phyloP scores from a whole-genome alignment of 35 echinoderm and acorn worm genomes.

The Lytechinus variegatus region DNA sequence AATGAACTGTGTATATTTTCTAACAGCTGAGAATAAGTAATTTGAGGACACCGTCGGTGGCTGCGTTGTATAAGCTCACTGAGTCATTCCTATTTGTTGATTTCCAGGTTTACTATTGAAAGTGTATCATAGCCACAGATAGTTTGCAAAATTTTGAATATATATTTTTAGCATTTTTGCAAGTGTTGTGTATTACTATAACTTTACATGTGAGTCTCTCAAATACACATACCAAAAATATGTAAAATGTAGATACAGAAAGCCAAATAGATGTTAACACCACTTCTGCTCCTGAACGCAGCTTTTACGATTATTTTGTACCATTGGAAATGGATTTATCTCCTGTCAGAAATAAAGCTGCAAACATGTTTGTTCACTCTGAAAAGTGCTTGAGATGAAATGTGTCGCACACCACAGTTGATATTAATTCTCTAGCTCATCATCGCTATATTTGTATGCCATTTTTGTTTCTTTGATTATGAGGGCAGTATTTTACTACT shows the following conservation, averaged over 20 bases:
- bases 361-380: no score
- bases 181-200: not conserved
- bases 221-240: not conserved
- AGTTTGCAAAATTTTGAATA: not conserved
- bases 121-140: not conserved
- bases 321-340: no score
- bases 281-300: not conserved
- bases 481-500: slow-evolving; percentile 5
- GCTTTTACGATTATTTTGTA: no score
- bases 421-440: no score
- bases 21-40: not conserved
- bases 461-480: not conserved
- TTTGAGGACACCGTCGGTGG: not conserved
- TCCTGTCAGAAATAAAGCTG: no score
- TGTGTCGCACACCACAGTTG: no score
- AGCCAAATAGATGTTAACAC: not conserved
- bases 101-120: not conserved
- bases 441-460: not conserved
- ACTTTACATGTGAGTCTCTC: not conserved
- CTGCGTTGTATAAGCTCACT: not conserved
- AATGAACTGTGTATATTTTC: slow-evolving; percentile 7
- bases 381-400: no score
- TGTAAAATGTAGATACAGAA: not conserved
- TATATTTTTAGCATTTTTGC: not conserved
- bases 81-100: not conserved